Evolutionary conservation across 2,888 invertebrate genomes (phyloP), one percentile per base, ranked within the genome.

Genomic region (Mythimna impura): DNA sequence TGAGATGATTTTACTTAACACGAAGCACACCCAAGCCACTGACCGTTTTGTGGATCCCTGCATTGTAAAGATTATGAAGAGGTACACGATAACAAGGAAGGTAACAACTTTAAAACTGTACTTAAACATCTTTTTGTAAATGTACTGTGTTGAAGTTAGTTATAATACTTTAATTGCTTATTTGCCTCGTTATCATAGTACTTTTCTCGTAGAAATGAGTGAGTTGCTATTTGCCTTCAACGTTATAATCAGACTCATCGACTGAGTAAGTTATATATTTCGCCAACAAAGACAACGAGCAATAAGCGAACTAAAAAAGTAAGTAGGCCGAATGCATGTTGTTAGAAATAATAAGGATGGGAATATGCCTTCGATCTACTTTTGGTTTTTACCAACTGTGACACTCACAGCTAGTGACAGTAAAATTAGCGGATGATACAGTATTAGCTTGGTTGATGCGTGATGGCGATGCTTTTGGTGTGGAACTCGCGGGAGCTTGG

Each of bases 401-500:
- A 97, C 97, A 97, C 97, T 97, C 97, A 96, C 96, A 96, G 96
- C 94, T 92, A 95, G 94, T 92, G 94, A 97, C 96, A 97, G 97
- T 97, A 90, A 95, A 93, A 93, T 94, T 95, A 96, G 95, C 95
- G 94, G 93, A 94, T 95, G 96, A 94, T 90, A 93, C 92, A 89
- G 91, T 94, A 91, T 94, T 94, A 95, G 94, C 94, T 94, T 92
- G 93, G 91, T 94, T 93, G 93, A 95, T 94, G 94, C 94, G 95
- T 94, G 93, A 95, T 94, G 96, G 95, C 94, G 96, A 95, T 94
- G 94, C 93, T 87, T 92, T 94, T 93, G 94, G 96, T 93, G 95
- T 94, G 93, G 95, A 92, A 97, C 97, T 97, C 94, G 97, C 97
- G 96, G 97, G 97, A 96, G 97, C 97, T 97, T 97, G 97, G 97